Evolutionary conservation across 2,113 vertebrate species (phyloP), one percentile per base, ranked within the genome.

Genomic region (Neolamprologus falcicula): DNA sequence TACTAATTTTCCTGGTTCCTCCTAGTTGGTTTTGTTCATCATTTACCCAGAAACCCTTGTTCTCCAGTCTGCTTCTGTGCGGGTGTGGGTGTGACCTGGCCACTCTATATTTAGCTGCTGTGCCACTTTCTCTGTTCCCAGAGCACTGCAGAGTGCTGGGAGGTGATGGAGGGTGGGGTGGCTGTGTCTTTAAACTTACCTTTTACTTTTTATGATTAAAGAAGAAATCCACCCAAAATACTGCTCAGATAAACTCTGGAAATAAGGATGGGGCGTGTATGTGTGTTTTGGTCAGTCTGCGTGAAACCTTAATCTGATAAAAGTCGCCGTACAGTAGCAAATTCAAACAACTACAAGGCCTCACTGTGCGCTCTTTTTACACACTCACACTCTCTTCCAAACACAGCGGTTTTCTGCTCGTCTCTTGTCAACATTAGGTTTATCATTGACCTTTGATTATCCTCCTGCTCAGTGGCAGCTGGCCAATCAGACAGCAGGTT

Each of bases 81-180:
- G 17, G n/a, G 61, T 40, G 85, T 82, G 79, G 33, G 88, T 76
- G 89, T 76, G 91, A 93, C 92, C 89, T 52, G 88, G 83, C 85
- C 80, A 83, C 71, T 73, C 94, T 94, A 94, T 93, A 92, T 93
- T 93, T 95, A 93, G 93, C 93, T 79, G 68, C 88, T 92, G 92
- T 92, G 92, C 92, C 91, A 93, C 91, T 94, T 94, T 93, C 90
- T 81, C 80, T 53, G 16, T 80, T 92, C 90, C 90, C 94, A 66
- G 5, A 90, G 73, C 86, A 79, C 83, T 61, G 82, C 88, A 83
- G 83, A 85, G 85, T 81, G 35, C 82, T 81, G 81, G 66, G 40
- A 92, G 84, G 63, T 68, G 80, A 85, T 83, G 79, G 40, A 68
- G 63, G 35, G 3, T 42, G 80, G 40, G 54, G 52, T 76, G 55